These are phyloP conservation scores for Ornithorhynchus anatinus DNA, from an alignment of 2,113 vertebrate species.

Conservation along the genomic window DNA sequence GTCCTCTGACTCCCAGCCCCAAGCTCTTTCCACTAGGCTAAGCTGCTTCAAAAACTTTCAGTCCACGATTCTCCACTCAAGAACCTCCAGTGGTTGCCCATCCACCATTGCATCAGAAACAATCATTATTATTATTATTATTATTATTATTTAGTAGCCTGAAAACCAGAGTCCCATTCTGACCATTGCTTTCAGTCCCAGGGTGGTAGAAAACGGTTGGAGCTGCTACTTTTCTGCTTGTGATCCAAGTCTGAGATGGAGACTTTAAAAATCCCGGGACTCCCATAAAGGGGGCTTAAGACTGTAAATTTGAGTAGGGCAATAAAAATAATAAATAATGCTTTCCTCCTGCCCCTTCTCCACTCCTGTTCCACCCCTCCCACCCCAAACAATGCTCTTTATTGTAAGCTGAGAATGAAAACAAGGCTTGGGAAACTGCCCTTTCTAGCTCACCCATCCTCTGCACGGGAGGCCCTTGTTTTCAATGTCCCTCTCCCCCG, in stretches of 20 bases:
- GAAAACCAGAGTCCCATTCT: not conserved
- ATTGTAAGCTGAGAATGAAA: not conserved
- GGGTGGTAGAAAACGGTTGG: not conserved
- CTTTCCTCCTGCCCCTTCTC: too few species aligned
- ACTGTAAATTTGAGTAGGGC: fast-evolving
- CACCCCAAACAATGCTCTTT: fast-evolving
- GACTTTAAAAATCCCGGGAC: fast-evolving
- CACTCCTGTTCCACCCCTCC: too few species aligned
- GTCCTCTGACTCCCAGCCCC: too few species aligned
- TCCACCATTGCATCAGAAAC: too few species aligned
- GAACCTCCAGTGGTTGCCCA: too few species aligned
- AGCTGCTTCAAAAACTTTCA: too few species aligned
- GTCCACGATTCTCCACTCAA: too few species aligned
- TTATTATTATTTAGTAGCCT: too few species aligned
- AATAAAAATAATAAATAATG: not conserved
- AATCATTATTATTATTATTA: too few species aligned
- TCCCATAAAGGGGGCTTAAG: fast-evolving
- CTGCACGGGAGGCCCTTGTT: not conserved
- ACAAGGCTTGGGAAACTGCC: not conserved
- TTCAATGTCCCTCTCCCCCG: too few species aligned
- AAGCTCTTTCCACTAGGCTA: too few species aligned
- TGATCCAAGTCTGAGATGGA: not conserved
- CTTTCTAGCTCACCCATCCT: fast-evolving
- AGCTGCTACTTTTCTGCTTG: not conserved
- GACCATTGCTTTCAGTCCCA: not conserved